Base-by-base conservation (phyloP, 2,113 vertebrate genomes). In the Anas platyrhynchos region DNA sequence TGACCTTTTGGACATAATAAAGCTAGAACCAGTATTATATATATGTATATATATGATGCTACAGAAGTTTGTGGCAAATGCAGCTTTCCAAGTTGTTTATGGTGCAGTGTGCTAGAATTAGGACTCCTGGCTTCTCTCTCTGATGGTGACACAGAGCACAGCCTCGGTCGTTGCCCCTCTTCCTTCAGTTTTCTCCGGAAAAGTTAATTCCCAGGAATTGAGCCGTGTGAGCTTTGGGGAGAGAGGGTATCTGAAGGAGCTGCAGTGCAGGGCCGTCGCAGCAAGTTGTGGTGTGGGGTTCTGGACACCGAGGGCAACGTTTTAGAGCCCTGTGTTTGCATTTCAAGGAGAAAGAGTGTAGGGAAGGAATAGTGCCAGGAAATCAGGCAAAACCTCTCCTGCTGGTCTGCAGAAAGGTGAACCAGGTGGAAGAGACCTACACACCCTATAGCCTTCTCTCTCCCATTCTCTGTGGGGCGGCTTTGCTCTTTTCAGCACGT, bases 161-260 rank as follows among this genome's bases (percentile, higher is more conserved):
- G 0, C 26, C 38, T 79, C 25, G 43, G 32, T 79, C 1, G 0
- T 4, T 76, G 43, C 11, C 41, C 0, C 0, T 48, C 55, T 82
- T 77, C 36, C 50, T 94, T 88, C 44, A 23, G 22, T 75, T 93
- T 88, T 46, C 4, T 8, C 48, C 9, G 6, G n/a, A 26, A 27
- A 27, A 38, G 29, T 27, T 31, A 10, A 21, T 50, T 50, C 48
- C 12, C 27, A 13, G 69, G 48, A 54, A 54, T 25, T 54, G 14
- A 38, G 50, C 13, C 16, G 9, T 4, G 20, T 54, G 38, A 54
- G n/a, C 32, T 59, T 59, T 59, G 22, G 25, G 26, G 62, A 41
- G 15, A 41, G 7, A 26, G n/a, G 17, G n/a, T 38, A 29, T 52
- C n/a, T 54, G 69, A 20, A 54, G 31, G 26, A 36, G 34, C 48